These are phyloP conservation scores for Cyrtonyx montezumae DNA, from an alignment of 2,113 vertebrate species.

Conservation along the genomic window DNA sequence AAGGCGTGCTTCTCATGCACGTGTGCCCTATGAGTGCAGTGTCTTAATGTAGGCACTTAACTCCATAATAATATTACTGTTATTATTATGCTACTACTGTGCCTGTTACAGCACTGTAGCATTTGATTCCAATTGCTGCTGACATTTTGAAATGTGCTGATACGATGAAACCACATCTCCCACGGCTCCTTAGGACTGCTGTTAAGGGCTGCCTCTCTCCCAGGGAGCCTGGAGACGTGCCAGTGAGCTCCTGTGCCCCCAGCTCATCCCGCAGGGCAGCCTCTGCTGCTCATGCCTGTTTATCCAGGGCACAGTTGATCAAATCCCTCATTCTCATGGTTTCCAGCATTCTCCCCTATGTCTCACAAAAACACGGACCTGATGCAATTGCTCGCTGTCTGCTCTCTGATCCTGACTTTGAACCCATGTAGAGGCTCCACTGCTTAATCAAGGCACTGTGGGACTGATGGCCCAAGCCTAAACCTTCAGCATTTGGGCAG, in stretches of 20 bases:
- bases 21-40: background rate
- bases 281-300: background rate
- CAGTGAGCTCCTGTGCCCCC: background rate
- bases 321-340: background rate
- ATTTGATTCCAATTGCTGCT: constrained; percentile 9
- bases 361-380: background rate
- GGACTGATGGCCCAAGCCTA: background rate
- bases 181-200: background rate
- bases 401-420: background rate
- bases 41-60: constrained; percentile 23
- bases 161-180: background rate
- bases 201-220: background rate
- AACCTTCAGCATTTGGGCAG: background rate
- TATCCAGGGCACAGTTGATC: rapidly evolving
- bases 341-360: background rate
- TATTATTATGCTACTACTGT: background rate
- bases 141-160: constrained; percentile 47
- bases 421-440: background rate
- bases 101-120: background rate
- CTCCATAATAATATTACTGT: constrained; percentile 9
- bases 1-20: background rate
- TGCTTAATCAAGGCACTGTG: background rate
- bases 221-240: background rate
- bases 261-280: rapidly evolving
- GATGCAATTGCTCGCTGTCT: background rate